Percentiles rank a stretch among this genome's conserved stretches.
Conservation (phyloP, 2,113 vertebrate genomes). For the Perognathus longimembris region DNA sequence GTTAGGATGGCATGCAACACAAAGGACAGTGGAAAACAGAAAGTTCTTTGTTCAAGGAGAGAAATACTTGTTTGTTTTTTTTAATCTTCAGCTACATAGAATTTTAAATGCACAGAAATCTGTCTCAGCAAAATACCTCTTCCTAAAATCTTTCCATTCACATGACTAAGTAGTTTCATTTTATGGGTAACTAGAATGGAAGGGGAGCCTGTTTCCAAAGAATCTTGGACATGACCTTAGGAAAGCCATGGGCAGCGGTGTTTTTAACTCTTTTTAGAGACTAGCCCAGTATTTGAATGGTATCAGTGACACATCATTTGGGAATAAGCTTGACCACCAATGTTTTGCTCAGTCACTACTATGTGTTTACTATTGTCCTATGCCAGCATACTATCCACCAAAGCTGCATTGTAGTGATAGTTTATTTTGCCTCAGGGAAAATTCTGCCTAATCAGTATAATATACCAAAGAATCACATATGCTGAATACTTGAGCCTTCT, state of each 20-base stretch:
- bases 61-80: not conserved
- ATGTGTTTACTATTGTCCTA: not conserved
- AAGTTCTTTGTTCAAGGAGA: slow-evolving; percentile 38
- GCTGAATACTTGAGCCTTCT: not conserved
- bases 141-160: not conserved
- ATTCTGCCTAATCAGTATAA: not conserved
- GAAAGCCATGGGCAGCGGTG: not conserved
- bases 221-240: not conserved
- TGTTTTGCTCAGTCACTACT: not conserved
- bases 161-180: slow-evolving; percentile 9
- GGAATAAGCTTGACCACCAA: not conserved
- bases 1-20: not conserved
- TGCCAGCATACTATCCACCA: not conserved
- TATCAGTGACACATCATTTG: not conserved
- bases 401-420: not conserved
- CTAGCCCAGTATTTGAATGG: no score
- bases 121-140: not conserved
- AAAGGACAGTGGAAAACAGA: not conserved
- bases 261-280: slow-evolving; percentile 1
- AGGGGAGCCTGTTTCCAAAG: not conserved
- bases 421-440: not conserved
- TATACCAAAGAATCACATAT: not conserved
- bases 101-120: slow-evolving; percentile 48
- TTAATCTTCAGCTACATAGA: not conserved
- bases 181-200: not conserved